Conservation (phyloP, 2,797 vertebrate species). For the Eulemur albifrons region DNA sequence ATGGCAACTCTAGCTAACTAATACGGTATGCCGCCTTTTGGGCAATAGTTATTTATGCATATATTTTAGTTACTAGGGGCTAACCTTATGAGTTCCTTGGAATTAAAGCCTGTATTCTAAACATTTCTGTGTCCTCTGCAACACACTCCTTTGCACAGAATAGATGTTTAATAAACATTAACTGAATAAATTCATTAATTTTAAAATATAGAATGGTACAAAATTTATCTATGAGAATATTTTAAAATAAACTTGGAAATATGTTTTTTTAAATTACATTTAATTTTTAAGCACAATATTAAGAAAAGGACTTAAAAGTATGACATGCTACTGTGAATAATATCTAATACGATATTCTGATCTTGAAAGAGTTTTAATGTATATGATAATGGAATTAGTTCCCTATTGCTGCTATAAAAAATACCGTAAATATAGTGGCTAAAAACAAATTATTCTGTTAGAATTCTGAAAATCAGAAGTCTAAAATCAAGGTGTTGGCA, state of each 20-base stretch:
- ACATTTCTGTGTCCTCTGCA: neutral
- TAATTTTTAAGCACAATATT: neutral
- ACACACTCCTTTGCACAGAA: neutral
- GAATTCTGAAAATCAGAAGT: neutral
- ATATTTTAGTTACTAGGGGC: neutral
- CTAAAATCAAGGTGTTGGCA: neutral
- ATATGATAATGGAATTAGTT: neutral
- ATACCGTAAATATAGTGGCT: neutral
- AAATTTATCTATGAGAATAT: neutral
- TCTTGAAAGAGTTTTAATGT: neutral
- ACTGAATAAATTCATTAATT: neutral
- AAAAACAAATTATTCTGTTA: neutral
- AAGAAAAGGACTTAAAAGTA: neutral
- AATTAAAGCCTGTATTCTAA: neutral
- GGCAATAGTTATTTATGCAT: neutral
- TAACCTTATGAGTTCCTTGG: neutral
- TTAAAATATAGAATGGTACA: neutral
- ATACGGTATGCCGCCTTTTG: neutral
- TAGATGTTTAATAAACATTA: neutral
- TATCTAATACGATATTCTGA: neutral
- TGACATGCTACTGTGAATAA: neutral
- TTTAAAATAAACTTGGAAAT: constrained; percentile 4
- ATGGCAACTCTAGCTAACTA: neutral
- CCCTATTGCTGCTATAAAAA: neutral
- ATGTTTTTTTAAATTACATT: neutral